Evolutionary conservation across 53 echinoderm and acorn worm species (phyloP).

Genomic region (Paracentrotus lividus): DNA sequence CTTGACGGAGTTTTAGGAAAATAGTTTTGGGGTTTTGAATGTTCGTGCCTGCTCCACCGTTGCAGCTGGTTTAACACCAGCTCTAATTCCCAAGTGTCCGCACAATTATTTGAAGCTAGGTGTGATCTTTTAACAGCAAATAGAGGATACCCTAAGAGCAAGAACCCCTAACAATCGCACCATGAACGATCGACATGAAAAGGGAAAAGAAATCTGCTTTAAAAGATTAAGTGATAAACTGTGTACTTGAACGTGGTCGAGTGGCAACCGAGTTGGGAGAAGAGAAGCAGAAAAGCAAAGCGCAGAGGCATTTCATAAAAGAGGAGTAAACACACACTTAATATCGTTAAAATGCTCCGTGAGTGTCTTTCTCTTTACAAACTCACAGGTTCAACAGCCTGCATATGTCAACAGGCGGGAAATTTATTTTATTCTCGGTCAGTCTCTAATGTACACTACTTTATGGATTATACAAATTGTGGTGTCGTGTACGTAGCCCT

Average conservation of each 20-base stretch:
- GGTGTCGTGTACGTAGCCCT: conserved; percentile 40
- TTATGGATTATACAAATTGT: conserved; percentile 65
- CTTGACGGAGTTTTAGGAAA: neutral
- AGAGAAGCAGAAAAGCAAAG: neutral
- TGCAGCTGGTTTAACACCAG: conserved; percentile 58
- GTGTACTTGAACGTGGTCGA: conserved; percentile 59
- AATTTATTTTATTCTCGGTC: conserved; percentile 48
- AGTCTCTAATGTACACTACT: conserved; percentile 60
- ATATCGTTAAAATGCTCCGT: conserved; percentile 38
- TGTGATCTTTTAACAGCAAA: conserved; percentile 56
- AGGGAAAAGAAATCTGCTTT: neutral
- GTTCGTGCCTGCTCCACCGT: conserved; percentile 58
- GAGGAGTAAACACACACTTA: conserved; percentile 53
- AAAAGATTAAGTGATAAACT: conserved; percentile 62
- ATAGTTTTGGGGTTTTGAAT: neutral
- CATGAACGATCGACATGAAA: neutral
- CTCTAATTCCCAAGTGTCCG: conserved; percentile 48
- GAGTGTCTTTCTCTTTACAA: conserved; percentile 40
- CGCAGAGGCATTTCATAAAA: conserved; percentile 41
- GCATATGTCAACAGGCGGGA: conserved; percentile 49
- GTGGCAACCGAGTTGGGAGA: conserved; percentile 37
- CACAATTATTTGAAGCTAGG: conserved; percentile 60
- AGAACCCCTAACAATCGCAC: conserved; percentile 11
- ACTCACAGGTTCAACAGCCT: conserved; percentile 62
- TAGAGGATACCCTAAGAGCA: neutral